These are phyloP conservation scores for Atethmia centrago DNA, from an alignment of 2,888 invertebrate genomes.

Conservation along the genomic window DNA sequence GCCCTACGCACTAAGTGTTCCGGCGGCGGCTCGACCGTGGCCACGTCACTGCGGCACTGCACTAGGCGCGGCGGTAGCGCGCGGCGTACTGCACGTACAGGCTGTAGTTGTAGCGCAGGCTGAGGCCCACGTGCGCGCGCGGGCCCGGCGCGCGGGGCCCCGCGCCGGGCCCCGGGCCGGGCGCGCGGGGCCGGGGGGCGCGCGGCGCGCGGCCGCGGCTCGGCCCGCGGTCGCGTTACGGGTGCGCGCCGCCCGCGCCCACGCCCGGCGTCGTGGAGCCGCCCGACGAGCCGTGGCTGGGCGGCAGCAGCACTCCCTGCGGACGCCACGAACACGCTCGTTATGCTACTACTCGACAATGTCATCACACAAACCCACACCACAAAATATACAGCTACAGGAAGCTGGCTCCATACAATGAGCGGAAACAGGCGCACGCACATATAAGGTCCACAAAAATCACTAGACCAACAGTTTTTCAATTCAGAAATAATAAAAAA, in stretches of 20 bases:
- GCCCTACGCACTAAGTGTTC: constrained; percentile 40
- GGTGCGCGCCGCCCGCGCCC: constrained; percentile 72
- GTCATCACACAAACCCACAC: constrained; percentile 6
- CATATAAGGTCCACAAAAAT: background rate
- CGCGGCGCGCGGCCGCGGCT: constrained; percentile 33
- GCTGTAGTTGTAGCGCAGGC: constrained; percentile 42
- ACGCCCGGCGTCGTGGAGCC: constrained; percentile 79
- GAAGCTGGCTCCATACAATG: background rate
- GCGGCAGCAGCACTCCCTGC: constrained; percentile 80
- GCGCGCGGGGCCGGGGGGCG: constrained; percentile 28
- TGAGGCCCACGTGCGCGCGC: constrained; percentile 35
- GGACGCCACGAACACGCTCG: background rate
- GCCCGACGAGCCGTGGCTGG: constrained; percentile 75
- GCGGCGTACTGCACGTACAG: constrained; percentile 43
- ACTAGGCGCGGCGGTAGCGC: constrained; percentile 29
- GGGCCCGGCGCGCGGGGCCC: constrained; percentile 42
- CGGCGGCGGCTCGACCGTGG: constrained; percentile 8
- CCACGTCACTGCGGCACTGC: constrained; percentile 13
- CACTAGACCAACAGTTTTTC: background rate
- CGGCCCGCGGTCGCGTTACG: constrained; percentile 70
- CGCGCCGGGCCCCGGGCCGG: background rate
- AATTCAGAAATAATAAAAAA: background rate
- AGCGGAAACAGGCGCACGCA: background rate
- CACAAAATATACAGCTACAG: constrained; percentile 20
- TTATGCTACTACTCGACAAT: background rate